phyloP scores from a whole-genome alignment of 2,888 invertebrate genomes.

The Xanthorhoe designata region DNA sequence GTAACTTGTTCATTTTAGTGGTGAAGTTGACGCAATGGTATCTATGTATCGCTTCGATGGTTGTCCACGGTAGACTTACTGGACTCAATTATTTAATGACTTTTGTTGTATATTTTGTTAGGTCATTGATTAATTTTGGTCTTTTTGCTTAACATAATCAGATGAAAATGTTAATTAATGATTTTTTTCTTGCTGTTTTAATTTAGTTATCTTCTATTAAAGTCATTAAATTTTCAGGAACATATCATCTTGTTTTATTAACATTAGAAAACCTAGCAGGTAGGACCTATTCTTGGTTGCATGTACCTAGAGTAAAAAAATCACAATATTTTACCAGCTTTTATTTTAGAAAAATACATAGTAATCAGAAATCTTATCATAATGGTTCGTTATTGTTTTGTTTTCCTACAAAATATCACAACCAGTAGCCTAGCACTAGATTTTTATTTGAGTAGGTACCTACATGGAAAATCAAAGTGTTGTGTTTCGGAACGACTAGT shows the following conservation, averaged over 20 bases:
- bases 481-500: conserved; percentile 1
- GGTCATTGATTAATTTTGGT: conserved; percentile 86
- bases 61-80: conserved; percentile 74
- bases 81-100: conserved; percentile 84
- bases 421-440: background rate
- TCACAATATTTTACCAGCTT: background rate
- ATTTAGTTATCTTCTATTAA: conserved; percentile 86
- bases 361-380: background rate
- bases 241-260: conserved; percentile 63
- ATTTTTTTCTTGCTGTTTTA: conserved; percentile 85
- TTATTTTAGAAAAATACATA: conserved; percentile 2
- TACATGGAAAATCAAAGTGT: background rate
- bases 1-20: conserved; percentile 80
- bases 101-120: conserved; percentile 86
- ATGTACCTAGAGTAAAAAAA: conserved; percentile 8
- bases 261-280: conserved; percentile 34
- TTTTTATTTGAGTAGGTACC: too few species aligned
- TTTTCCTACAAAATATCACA: conserved; percentile 7
- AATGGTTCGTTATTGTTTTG: conserved; percentile 1
- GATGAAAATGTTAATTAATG: conserved; percentile 80
- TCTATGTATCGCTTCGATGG: conserved; percentile 70
- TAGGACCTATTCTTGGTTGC: background rate
- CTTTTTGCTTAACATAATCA: conserved; percentile 80
- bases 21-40: conserved; percentile 71
- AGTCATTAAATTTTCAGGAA: conserved; percentile 86